Conservation (phyloP, 1,140 invertebrate genomes). For the Solenopsis fugax region DNA sequence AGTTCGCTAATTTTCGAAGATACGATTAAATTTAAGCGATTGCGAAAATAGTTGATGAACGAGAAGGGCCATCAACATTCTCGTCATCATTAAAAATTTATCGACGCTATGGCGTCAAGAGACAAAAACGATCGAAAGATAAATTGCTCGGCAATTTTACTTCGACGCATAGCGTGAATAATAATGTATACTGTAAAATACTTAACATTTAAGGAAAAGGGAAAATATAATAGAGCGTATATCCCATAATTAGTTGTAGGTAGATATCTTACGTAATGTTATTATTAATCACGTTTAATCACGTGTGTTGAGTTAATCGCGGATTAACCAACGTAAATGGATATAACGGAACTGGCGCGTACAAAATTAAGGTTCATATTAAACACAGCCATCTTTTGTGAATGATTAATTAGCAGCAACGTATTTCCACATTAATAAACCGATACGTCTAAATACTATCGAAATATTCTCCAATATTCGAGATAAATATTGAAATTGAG, state of each 20-base stretch:
- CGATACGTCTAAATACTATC: not conserved
- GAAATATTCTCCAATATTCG: not conserved
- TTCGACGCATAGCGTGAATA: constrained; percentile 52
- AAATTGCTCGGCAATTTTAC: constrained; percentile 59
- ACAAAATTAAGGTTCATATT: constrained; percentile 40
- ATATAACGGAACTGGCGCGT: constrained; percentile 28
- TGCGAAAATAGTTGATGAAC: constrained; percentile 41
- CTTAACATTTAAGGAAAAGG: constrained; percentile 11
- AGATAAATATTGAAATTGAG: not conserved
- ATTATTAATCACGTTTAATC: constrained; percentile 64
- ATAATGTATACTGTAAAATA: constrained; percentile 47
- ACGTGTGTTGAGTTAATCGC: constrained; percentile 59
- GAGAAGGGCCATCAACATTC: constrained; percentile 11
- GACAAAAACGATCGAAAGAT: constrained; percentile 37
- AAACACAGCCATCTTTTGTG: not conserved
- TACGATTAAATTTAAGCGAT: constrained; percentile 49
- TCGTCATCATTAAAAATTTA: constrained; percentile 66
- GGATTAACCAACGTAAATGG: constrained; percentile 44
- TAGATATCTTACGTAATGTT: constrained; percentile 66
- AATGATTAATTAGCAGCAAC: not conserved
- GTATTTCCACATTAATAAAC: constrained; percentile 8
- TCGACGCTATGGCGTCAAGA: constrained; percentile 29
- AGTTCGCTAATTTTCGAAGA: constrained; percentile 41
- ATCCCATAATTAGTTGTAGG: constrained; percentile 27
- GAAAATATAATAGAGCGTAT: constrained; percentile 37